These are phyloP conservation scores for Champsocephalus gunnari DNA, from an alignment of 2,797 vertebrate species.

Conservation along the genomic window DNA sequence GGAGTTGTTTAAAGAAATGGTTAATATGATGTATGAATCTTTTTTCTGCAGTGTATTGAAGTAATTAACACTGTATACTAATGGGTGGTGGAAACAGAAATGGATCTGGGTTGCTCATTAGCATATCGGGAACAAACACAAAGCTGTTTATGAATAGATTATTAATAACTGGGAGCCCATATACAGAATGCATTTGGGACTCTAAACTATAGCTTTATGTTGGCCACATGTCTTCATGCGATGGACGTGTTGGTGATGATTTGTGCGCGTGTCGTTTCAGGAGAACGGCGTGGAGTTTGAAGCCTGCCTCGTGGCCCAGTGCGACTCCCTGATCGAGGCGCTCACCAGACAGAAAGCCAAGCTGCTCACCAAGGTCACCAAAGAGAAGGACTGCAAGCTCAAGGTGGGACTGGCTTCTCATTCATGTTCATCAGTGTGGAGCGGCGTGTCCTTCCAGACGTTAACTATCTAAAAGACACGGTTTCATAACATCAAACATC, in stretches of 20 bases:
- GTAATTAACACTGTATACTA: constrained; percentile 22
- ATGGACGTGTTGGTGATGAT: no score
- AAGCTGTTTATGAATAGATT: constrained; percentile 7
- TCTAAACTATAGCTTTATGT: neutral
- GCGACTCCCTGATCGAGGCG: constrained; percentile 95
- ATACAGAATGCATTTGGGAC: neutral
- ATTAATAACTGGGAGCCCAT: neutral
- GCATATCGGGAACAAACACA: constrained; percentile 38
- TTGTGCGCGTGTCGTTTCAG: constrained; percentile 73
- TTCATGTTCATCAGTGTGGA: neutral
- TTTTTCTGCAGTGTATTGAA: constrained; percentile 16
- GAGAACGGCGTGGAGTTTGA: constrained; percentile 97
- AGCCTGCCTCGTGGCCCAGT: constrained; percentile 97
- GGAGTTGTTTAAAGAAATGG: no score
- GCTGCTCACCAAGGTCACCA: constrained; percentile 97
- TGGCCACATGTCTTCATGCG: no score
- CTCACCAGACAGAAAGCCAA: constrained; percentile 97
- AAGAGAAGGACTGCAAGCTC: constrained; percentile 96
- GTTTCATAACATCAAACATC: no score
- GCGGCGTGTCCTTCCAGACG: no score
- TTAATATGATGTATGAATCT: neutral
- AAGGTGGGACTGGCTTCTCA: constrained; percentile 85
- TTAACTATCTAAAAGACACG: no score
- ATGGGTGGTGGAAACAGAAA: constrained; percentile 37
- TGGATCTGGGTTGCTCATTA: constrained; percentile 43